These are phyloP conservation scores for Polietes domitor DNA, from an alignment of 2,888 invertebrate species.

Conservation along the genomic window DNA sequence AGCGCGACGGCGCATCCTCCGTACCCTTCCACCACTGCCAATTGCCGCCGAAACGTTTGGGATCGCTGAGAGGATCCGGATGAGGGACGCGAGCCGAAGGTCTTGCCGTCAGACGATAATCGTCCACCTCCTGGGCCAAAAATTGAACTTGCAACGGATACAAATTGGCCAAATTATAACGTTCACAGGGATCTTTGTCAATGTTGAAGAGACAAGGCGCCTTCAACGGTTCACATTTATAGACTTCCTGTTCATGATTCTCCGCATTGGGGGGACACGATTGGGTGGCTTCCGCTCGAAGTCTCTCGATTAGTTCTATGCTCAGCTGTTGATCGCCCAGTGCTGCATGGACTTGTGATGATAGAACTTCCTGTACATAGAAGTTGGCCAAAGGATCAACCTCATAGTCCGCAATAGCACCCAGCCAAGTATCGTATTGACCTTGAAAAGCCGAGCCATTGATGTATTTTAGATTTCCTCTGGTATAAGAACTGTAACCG, in stretches of 20 bases:
- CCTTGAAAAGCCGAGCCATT: conserved; percentile 75
- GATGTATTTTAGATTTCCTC: conserved; percentile 75
- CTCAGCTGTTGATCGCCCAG: conserved; percentile 63
- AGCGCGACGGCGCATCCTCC: neutral
- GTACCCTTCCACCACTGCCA: conserved; percentile 84
- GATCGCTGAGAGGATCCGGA: conserved; percentile 82
- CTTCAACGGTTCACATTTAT: conserved; percentile 75
- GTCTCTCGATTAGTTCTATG: conserved; percentile 68
- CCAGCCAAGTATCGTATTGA: conserved; percentile 76
- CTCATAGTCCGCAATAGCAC: conserved; percentile 70
- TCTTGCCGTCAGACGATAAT: conserved; percentile 80
- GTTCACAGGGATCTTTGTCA: conserved; percentile 82
- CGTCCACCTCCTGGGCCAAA: conserved; percentile 81
- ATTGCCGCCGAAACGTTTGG: conserved; percentile 82
- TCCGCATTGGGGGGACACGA: conserved; percentile 70
- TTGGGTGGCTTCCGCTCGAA: conserved; percentile 73
- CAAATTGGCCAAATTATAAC: conserved; percentile 76
- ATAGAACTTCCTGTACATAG: conserved; percentile 73
- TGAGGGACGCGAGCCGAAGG: conserved; percentile 80
- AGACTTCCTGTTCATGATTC: conserved; percentile 63
- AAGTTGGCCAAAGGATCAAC: conserved; percentile 71
- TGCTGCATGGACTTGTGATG: conserved; percentile 73
- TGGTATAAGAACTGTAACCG: conserved; percentile 78
- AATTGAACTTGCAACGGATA: conserved; percentile 72
- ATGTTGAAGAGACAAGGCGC: conserved; percentile 82